Base-by-base conservation (phyloP, 2,888 invertebrate genomes). In the Lathronympha strigana region DNA sequence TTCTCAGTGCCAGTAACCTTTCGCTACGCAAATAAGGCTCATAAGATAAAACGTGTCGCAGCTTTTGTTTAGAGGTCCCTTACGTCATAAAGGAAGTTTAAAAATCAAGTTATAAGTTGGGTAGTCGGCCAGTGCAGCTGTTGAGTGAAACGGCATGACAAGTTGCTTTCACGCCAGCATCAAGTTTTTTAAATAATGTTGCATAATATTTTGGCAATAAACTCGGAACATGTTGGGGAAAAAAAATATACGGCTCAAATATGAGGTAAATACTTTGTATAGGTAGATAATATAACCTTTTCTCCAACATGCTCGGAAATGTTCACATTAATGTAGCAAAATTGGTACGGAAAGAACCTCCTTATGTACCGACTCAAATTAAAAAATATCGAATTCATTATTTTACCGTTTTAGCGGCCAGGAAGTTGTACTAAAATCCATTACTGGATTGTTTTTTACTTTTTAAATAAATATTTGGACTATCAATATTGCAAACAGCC, bases 1-100 rank as follows among this genome's bases (percentile, higher is more conserved):
- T 23, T 49, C 33, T 40, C 40, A 5, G 28, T 61, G 15, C 11
- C 49, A 5, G 15, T 50, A 33, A 33, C 33, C 63, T 58, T 57
- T 63, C 49, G 31, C 43, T 43, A 17, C 38, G 36, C 63, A 63
- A 63, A 45, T 57, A 58, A 43, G 50, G 50, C 50, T 21, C 8
- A 33, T 40, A 43, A 63, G 63, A 50, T 43, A 40, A 58, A 43
- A 38, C 47, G 47, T 47, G 36, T 45, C 25, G 62, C 23, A 11
- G 36, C 28, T 23, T 43, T 33, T 40, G 13, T 25, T 54, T 47
- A 63, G 49, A 45, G 43, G 53, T 54, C 23, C 33, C 28, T 38
- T 43, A 21, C 58, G 51, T 51, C 33, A 64, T 60, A 25, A 64
- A 58, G 45, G 60, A 47, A 36, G 17, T 60, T 51, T 64, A 23